Evolutionary conservation across 2,797 vertebrate genomes (phyloP), one percentile per base, ranked within the genome.

Genomic region (Pogoniulus pusillus): DNA sequence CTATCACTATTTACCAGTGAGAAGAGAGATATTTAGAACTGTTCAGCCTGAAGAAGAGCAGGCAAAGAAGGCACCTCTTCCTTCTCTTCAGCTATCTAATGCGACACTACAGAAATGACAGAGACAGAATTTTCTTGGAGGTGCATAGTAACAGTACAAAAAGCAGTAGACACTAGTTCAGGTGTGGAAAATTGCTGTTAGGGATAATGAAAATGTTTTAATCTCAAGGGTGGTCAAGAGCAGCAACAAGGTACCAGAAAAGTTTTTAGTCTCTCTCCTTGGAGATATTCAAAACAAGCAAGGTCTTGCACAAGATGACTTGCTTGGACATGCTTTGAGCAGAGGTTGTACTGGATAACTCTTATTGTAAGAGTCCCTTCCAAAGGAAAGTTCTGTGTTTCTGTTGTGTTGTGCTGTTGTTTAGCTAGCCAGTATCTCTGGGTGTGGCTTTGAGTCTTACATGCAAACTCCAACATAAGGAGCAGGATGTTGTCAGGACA

Each of bases 171-270:
- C 11, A 23, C 6, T 29, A 30, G 16, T 23, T 49, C 4, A 59
- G 27, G 7, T 37, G 34, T 4, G 3, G 22, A 13, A 66, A 45
- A 57, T 34, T 66, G n/a, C 71, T 32, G 11, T 8, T 57, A 51
- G 41, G 6, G 29, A n/a, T 57, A 75, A 65, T 8, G 10, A 65
- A 86, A 86, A 72, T 22, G 49, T 2, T 7, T 57, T 43, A 34
- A 65, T 7, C 0, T 1, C 0, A 0, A 66, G 12, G 3, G 9
- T 63, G n/a, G 19, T 47, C 64, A 62, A 66, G 49, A 3, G 5
- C 27, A 66, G 26, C 39, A 45, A 62, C 8, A 72, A 32, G 15
- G 53, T 41, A 26, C 20, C 65, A 49, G 43, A 68, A 54, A 17
- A 59, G 27, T 22, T 41, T 62, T 53, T 32, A 58, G 12, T 63